A percentile compares a stretch with the other conserved stretches of the same genome.
Conservation (phyloP, 2,888 invertebrate species). For the Ashinkailepas kermadecensis region DNA sequence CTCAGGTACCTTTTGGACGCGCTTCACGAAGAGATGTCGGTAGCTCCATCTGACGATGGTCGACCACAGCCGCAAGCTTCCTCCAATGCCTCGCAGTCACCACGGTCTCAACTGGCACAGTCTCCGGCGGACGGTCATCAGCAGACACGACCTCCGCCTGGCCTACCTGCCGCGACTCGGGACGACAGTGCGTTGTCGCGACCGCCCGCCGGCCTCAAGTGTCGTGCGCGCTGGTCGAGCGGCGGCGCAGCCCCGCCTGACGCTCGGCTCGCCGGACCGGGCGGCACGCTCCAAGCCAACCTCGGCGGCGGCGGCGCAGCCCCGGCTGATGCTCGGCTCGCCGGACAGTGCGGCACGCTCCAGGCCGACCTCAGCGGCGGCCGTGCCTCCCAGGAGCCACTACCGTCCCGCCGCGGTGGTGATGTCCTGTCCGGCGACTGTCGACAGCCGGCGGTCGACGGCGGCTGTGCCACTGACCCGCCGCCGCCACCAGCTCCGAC, state of each 20-base stretch:
- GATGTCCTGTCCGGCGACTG: neutral
- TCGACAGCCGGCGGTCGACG: slow-evolving; percentile 14
- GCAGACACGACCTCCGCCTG: neutral
- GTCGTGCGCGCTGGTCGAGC: too few relatives aligned
- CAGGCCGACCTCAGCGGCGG: neutral
- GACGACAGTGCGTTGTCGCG: too few relatives aligned
- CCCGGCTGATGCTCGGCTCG: neutral
- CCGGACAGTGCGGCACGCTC: neutral
- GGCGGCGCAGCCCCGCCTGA: too few relatives aligned
- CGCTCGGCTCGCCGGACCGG: neutral
- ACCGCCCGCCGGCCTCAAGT: too few relatives aligned
- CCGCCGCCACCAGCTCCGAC: slow-evolving; percentile 36
- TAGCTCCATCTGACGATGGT: slow-evolving; percentile 20
- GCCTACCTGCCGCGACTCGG: neutral
- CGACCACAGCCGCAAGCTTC: neutral
- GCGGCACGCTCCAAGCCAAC: neutral
- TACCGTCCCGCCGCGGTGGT: neutral
- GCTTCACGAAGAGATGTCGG: slow-evolving; percentile 31
- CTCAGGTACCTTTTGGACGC: slow-evolving; percentile 31
- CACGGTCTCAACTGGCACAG: neutral
- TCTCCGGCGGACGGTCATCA: neutral
- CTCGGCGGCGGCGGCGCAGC: neutral
- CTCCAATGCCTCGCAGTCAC: neutral
- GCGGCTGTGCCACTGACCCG: slow-evolving; percentile 25
- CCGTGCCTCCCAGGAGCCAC: neutral